A percentile compares a stretch with the other conserved stretches of the same genome.
phyloP scores from a whole-genome alignment of 2,888 invertebrate species.

The Drosophila eohydei region DNA sequence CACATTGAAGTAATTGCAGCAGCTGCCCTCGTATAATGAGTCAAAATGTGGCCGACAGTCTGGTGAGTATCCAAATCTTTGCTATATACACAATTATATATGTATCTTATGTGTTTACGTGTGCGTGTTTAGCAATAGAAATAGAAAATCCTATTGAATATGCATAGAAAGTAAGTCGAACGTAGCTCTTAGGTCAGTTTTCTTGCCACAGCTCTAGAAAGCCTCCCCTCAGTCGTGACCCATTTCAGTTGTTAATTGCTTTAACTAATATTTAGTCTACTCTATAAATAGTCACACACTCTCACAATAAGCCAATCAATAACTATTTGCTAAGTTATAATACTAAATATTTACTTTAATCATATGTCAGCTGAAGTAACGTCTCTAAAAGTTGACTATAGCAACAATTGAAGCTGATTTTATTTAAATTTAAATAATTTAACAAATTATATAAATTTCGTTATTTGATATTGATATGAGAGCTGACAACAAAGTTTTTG shows the following conservation, averaged over 20 bases:
- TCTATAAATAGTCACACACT: slow-evolving; percentile 33
- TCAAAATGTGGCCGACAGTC: slow-evolving; percentile 85
- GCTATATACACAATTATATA: background rate
- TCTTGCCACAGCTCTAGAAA: slow-evolving; percentile 7
- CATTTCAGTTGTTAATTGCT: slow-evolving; percentile 44
- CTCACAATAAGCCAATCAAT: background rate
- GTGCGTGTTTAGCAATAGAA: slow-evolving; percentile 31
- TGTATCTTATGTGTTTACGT: slow-evolving; percentile 2
- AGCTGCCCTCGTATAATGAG: slow-evolving; percentile 81
- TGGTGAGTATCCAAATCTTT: slow-evolving; percentile 78
- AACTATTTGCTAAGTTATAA: slow-evolving; percentile 4
- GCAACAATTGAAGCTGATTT: background rate
- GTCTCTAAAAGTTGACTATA: background rate
- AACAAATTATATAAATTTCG: background rate
- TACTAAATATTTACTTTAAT: background rate
- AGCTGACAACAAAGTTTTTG: background rate
- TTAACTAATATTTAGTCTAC: slow-evolving; percentile 35
- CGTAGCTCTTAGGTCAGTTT: slow-evolving; percentile 40
- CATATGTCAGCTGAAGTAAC: background rate
- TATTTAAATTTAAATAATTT: background rate
- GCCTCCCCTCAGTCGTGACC: slow-evolving; percentile 20
- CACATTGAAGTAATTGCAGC: slow-evolving; percentile 74
- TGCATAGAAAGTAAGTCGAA: slow-evolving; percentile 63
- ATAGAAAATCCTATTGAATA: slow-evolving; percentile 43
- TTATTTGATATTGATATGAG: background rate